Conservation (phyloP, 2,888 invertebrate genomes). For the Drosophila melanocephala region DNA sequence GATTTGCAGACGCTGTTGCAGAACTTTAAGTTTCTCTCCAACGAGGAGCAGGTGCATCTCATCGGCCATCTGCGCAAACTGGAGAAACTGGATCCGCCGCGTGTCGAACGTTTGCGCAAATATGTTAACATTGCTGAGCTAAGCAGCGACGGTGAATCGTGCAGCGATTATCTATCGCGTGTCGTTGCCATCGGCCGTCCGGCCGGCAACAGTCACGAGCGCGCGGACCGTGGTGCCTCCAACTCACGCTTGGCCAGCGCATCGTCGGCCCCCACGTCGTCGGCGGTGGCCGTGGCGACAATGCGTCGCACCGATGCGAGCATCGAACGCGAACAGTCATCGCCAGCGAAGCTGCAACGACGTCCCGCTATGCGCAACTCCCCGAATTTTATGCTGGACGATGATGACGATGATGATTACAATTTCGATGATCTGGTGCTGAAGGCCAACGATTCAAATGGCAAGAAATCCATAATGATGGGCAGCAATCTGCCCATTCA, state of each 20-base stretch:
- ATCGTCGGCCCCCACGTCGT: not conserved
- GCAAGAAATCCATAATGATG: constrained; percentile 8
- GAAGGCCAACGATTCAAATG: constrained; percentile 81
- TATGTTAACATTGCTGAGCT: constrained; percentile 88
- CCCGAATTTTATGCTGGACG: constrained; percentile 86
- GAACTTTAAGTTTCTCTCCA: constrained; percentile 92
- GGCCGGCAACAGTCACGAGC: constrained; percentile 28
- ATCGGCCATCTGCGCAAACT: constrained; percentile 93
- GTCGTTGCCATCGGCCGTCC: constrained; percentile 42
- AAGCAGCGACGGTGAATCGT: constrained; percentile 66
- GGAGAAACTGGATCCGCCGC: constrained; percentile 90
- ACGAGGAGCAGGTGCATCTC: constrained; percentile 93
- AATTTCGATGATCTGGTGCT: constrained; percentile 90
- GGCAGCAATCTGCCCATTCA: constrained; percentile 25
- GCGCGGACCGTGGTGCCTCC: not conserved
- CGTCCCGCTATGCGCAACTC: constrained; percentile 69
- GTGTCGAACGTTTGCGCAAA: constrained; percentile 92
- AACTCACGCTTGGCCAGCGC: not conserved
- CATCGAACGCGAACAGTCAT: constrained; percentile 27
- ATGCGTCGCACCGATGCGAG: constrained; percentile 33
- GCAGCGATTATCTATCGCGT: constrained; percentile 59
- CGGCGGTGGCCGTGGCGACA: constrained; percentile 11
- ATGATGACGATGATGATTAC: constrained; percentile 92
- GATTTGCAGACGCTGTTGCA: constrained; percentile 92
- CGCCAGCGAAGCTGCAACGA: constrained; percentile 26